Evolutionary conservation across 2,888 invertebrate genomes (phyloP).

Genomic region (Zygogramma bicolorata): DNA sequence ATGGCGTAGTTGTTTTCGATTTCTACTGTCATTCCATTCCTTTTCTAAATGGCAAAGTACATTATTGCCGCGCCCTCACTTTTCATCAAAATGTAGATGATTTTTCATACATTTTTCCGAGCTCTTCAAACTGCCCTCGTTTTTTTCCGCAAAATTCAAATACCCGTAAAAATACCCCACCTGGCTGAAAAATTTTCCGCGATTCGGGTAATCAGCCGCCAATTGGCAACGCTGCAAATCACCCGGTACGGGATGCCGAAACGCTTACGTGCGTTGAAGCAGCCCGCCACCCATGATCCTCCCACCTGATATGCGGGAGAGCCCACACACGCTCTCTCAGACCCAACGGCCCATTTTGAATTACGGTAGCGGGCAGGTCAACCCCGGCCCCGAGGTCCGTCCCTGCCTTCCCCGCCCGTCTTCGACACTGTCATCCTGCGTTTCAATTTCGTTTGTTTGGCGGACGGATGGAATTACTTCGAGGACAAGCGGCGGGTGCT

Average conservation of each 20-base stretch:
- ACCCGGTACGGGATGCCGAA: not conserved
- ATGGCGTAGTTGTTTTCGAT: no score
- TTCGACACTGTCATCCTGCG: constrained; percentile 22
- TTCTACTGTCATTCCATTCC: no score
- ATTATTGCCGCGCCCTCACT: no score
- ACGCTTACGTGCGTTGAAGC: constrained; percentile 23
- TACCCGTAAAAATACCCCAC: no score
- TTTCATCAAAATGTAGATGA: no score
- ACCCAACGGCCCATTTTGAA: constrained; percentile 19
- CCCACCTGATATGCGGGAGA: constrained; percentile 30
- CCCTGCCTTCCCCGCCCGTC: constrained; percentile 23
- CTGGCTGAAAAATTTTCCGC: no score
- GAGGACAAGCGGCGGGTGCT: not conserved
- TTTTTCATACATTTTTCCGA: no score
- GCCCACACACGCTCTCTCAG: constrained; percentile 29
- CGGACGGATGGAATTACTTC: not conserved
- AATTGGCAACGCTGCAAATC: no score
- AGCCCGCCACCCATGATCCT: constrained; percentile 24
- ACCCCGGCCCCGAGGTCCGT: constrained; percentile 19
- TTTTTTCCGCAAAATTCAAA: no score
- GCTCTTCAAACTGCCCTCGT: no score
- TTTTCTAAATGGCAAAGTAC: no score
- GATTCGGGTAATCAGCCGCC: no score
- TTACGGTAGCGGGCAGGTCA: constrained; percentile 28
- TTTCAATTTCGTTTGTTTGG: constrained; percentile 9